Evolutionary conservation across 2,888 invertebrate species (phyloP).

Genomic region (Stenurella melanura): DNA sequence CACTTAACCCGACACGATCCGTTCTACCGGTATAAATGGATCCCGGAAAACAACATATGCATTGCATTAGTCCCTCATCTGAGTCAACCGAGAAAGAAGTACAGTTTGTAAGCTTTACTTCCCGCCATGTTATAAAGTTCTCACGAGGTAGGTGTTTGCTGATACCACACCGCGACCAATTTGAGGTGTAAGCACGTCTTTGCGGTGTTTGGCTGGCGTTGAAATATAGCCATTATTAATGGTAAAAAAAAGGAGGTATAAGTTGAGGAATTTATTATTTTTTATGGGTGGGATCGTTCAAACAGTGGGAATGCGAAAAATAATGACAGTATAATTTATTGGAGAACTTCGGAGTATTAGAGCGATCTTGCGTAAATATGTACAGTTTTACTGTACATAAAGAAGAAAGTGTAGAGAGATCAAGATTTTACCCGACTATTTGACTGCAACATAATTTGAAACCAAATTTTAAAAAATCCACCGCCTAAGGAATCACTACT

Average conservation of each 20-base stretch:
- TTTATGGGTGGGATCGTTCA: not conserved
- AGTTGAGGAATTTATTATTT: not conserved
- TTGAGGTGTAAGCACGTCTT: constrained; percentile 9
- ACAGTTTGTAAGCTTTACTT: constrained; percentile 33
- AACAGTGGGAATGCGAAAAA: not conserved
- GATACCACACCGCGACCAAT: constrained; percentile 15
- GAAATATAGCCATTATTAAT: constrained; percentile 11
- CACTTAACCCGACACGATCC: constrained; percentile 70
- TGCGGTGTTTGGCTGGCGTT: not conserved
- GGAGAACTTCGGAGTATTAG: too few species aligned
- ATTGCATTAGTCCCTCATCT: constrained; percentile 68
- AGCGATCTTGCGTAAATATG: too few species aligned
- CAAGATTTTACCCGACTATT: too few species aligned
- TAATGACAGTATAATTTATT: too few species aligned
- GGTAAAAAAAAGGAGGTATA: constrained; percentile 12
- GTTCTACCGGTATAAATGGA: constrained; percentile 70
- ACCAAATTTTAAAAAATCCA: too few species aligned
- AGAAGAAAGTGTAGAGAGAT: too few species aligned
- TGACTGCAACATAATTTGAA: too few species aligned
- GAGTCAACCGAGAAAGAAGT: constrained; percentile 48
- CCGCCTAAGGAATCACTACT: too few species aligned
- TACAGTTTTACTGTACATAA: too few species aligned
- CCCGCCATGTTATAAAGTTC: constrained; percentile 18
- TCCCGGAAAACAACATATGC: constrained; percentile 72
- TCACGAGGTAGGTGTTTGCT: constrained; percentile 18